Evolutionary conservation across 2,888 invertebrate species (phyloP), one percentile per base, ranked within the genome.

Genomic region (Liopterus haemorrhoidalis): DNA sequence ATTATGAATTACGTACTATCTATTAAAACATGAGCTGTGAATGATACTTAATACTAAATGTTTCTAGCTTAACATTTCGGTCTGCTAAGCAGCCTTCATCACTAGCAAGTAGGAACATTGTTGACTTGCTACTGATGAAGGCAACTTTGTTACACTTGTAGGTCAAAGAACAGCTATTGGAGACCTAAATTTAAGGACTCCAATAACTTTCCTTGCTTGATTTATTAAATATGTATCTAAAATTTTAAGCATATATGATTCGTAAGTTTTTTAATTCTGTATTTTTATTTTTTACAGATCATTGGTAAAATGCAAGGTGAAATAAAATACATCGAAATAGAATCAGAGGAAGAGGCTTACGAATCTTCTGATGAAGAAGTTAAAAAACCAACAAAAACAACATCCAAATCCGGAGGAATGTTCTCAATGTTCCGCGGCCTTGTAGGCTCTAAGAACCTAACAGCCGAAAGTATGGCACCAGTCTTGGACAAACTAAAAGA

Each of bases 401-500:
- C 64, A 50, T 59, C 65, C 1, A 65, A 62, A 48, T n/a, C n/a
- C n/a, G 65, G 71, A 15, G 82, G 85, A 52, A 79, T 94, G 75
- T 88, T 94, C 62, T 85, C 85, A 22, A 79, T 92, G 61, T 89
- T 97, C 64, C 68, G 70, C 72, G 82, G 86, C 14, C 73, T 92
- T 46, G 91, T 92, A n/a, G 89, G 90, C 0, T 82, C 85, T 2
- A 96, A 96, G 68, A 87, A 85, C 28, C 70, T 99, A 45, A 81
- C 85, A 0, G 72, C 75, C 2, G 82, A 82, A 27, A 85, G 88
- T 53, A 82, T 99, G 78, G 74, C 78, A 38, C 88, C 94, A 0
- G 87, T 82, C 15, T 70, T 99, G 57, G 95, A 95, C 37, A 93
- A 95, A 68, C 75, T 99, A 71, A 85, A 85, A 49, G 96, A 97